Evolutionary conservation across 2,113 vertebrate species (phyloP).

Genomic region (Neotoma lepida): DNA sequence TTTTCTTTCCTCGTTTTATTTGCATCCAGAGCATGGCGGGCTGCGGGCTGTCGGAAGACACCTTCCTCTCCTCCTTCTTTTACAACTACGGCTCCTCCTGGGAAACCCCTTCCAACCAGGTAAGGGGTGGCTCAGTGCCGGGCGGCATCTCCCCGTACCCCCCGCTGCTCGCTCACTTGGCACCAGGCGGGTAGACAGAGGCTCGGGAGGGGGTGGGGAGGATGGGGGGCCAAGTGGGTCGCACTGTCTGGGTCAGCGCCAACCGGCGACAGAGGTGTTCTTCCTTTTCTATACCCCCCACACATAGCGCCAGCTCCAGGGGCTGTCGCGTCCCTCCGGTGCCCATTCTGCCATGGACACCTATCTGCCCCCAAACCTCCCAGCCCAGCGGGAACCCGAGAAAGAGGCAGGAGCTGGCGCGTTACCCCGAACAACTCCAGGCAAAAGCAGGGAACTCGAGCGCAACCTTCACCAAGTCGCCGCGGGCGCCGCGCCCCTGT

Average conservation of each 20-base stretch:
- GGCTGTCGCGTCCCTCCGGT: slow-evolving; percentile 55
- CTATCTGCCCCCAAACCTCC: slow-evolving; percentile 32
- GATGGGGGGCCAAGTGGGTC: slow-evolving; percentile 75
- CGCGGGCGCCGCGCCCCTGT: slow-evolving; percentile 70
- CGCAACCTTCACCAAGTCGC: slow-evolving; percentile 77
- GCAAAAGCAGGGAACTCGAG: slow-evolving; percentile 80
- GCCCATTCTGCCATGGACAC: slow-evolving; percentile 50
- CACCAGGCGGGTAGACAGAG: slow-evolving; percentile 70
- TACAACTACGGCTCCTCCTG: slow-evolving; percentile 95
- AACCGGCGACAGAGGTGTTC: slow-evolving; percentile 40
- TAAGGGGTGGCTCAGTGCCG: slow-evolving; percentile 84
- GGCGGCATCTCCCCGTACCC: slow-evolving; percentile 67
- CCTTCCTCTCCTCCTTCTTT: slow-evolving; percentile 92
- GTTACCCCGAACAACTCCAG: slow-evolving; percentile 78
- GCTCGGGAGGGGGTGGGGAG: slow-evolving; percentile 67
- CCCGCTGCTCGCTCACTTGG: slow-evolving; percentile 70
- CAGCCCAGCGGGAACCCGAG: slow-evolving; percentile 70
- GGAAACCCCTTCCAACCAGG: slow-evolving; percentile 95
- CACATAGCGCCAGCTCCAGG: slow-evolving; percentile 30
- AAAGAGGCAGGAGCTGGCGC: slow-evolving; percentile 60
- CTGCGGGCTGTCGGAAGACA: slow-evolving; percentile 92
- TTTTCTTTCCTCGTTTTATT: slow-evolving; percentile 76
- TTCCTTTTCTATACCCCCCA: background rate
- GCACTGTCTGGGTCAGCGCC: slow-evolving; percentile 78
- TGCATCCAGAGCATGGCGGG: slow-evolving; percentile 91